Percentiles rank a stretch among this genome's conserved stretches.
Evolutionary conservation across 2,113 vertebrate genomes (phyloP).

Genomic region (Butastur rufipennis): DNA sequence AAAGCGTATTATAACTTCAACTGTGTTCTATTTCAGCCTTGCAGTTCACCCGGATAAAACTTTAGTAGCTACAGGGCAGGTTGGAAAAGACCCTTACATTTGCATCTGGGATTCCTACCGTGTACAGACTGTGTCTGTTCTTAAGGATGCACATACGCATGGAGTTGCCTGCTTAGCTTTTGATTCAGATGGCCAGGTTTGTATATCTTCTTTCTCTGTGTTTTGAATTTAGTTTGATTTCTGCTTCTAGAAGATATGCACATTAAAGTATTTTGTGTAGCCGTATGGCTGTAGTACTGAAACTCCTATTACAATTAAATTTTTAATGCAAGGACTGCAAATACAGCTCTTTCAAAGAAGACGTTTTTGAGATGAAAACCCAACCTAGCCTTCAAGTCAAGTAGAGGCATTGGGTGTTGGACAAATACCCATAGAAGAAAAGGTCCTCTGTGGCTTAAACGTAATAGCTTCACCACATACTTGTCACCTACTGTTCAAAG

Average conservation of each 20-base stretch:
- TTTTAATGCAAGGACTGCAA: not conserved
- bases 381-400: not conserved
- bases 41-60: constrained; percentile 93
- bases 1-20: not conserved
- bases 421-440: not conserved
- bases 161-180: constrained; percentile 94
- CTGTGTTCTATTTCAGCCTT: constrained; percentile 78
- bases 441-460: not conserved
- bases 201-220: constrained; percentile 26
- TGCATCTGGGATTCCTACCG: constrained; percentile 94
- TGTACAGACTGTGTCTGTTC: constrained; percentile 89
- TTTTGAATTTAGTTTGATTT: not conserved
- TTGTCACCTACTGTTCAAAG: not conserved
- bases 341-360: not conserved
- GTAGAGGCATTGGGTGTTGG: not conserved
- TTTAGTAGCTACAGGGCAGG: constrained; percentile 94
- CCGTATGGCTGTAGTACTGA: not conserved
- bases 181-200: constrained; percentile 92
- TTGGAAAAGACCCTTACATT: constrained; percentile 93
- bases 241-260: not conserved
- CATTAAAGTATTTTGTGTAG: not conserved
- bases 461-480: not conserved
- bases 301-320: not conserved
- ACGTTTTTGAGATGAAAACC: not conserved
- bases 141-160: constrained; percentile 93